These are phyloP conservation scores for Biston betularia DNA, from an alignment of 2,888 invertebrate genomes.

Conservation along the genomic window DNA sequence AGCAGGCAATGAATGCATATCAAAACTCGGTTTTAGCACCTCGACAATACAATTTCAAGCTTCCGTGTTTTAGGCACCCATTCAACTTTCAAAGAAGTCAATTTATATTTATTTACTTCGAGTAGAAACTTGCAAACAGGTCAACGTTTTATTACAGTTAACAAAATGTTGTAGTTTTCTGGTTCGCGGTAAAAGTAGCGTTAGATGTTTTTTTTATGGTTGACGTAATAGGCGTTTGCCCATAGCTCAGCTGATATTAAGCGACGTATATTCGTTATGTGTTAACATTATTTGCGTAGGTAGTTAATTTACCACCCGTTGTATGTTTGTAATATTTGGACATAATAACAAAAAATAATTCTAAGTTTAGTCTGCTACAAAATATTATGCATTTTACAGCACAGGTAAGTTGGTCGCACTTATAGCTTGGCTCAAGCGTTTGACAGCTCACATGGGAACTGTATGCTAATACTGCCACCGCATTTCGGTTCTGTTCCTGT, in stretches of 20 bases:
- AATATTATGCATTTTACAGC: too few relatives aligned
- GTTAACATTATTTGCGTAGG: too few relatives aligned
- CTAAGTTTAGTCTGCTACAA: too few relatives aligned
- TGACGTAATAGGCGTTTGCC: not conserved
- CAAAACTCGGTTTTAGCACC: conserved; percentile 75
- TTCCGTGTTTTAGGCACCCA: conserved; percentile 60
- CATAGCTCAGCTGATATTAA: too few relatives aligned
- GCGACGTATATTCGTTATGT: too few relatives aligned
- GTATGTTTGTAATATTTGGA: too few relatives aligned
- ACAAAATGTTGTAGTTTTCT: conserved; percentile 5
- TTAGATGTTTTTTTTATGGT: not conserved
- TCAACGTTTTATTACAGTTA: conserved; percentile 19
- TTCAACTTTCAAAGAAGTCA: conserved; percentile 55
- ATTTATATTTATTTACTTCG: conserved; percentile 54
- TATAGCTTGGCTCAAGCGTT: conserved; percentile 42
- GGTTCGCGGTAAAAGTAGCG: not conserved
- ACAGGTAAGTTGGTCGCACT: not conserved
- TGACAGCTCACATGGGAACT: conserved; percentile 71
- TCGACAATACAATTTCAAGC: conserved; percentile 61
- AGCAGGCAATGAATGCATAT: conserved; percentile 73
- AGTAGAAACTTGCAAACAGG: conserved; percentile 39
- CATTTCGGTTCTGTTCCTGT: conserved; percentile 64
- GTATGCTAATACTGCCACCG: conserved; percentile 69
- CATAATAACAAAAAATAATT: too few relatives aligned
- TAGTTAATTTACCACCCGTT: too few relatives aligned